Evolutionary conservation across 2,113 vertebrate species (phyloP), one percentile per base, ranked within the genome.

Genomic region (Ageneiosus marmoratus): DNA sequence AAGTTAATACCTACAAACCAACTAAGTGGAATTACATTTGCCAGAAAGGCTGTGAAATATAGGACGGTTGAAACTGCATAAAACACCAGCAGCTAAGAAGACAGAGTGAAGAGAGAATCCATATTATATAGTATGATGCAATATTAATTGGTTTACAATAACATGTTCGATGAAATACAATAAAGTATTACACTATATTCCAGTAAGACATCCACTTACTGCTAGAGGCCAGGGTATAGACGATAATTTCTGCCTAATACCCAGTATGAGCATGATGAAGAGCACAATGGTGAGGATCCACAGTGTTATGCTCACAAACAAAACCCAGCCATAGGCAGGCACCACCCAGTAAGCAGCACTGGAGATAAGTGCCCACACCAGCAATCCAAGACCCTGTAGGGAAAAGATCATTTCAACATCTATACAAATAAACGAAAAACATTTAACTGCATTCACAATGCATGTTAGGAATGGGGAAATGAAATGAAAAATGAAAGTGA

Each of bases 261-360:
- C 90, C 41, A 95, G 93, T 67, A 98, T 89, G 82, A 96, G 93
- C 70, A 92, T 8, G 29, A 93, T 1, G 67, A 97, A 95, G 86
- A 99, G 88, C 78, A 95, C 53, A 86, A 94, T 88, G 56, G 96
- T 98, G 80, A 96, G 65, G 85, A 98, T 85, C 97, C 98, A 99
- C 83, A 95, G 89, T 13, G 95, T 94, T 88, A 98, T 86, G 5
- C 95, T 94, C 0, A 98, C 96, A n/a, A 99, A 98, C 95, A 99
- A 89, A 86, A 98, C 97, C 97, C 97, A 99, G 88, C 95, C 93
- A 0, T 95, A 97, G 0, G 91, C 95, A 0, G 95, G 87, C 0
- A 88, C 5, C 0, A 46, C 0, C 9, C 72, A 34, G 83, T 92
- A 91, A 0, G 46, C 58, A 0, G 93, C 89, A 85, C 93, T 90